A percentile compares a stretch with the other conserved stretches of the same genome.
Conservation (phyloP, 1,140 invertebrate species). For the Drosophila mayri region DNA sequence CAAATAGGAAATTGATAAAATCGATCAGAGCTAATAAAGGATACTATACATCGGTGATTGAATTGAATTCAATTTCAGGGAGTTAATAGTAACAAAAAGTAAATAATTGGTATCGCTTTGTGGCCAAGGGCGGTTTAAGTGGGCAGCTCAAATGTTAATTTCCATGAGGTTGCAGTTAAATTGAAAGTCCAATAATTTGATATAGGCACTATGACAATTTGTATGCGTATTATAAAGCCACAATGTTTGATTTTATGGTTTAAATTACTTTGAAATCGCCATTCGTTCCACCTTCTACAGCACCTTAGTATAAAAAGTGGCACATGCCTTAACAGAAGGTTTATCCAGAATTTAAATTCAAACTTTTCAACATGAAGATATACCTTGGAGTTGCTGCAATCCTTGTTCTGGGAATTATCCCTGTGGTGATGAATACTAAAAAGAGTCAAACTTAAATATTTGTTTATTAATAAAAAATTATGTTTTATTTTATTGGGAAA, state of each 20-base stretch:
- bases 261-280: background rate
- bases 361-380: background rate
- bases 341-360: background rate
- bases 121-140: slow-evolving; percentile 33
- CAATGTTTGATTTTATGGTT: background rate
- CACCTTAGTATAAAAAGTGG: background rate
- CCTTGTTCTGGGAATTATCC: background rate
- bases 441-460: background rate
- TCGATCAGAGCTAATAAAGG: slow-evolving; percentile 13
- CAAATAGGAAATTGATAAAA: slow-evolving; percentile 40
- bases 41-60: background rate
- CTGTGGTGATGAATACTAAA: too few species aligned
- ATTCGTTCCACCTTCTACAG: background rate
- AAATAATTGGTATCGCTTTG: slow-evolving; percentile 53
- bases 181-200: background rate
- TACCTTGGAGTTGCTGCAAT: background rate
- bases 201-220: background rate
- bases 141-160: slow-evolving; percentile 14
- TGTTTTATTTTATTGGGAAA: too few species aligned
- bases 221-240: background rate
- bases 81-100: slow-evolving; percentile 65
- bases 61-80: slow-evolving; percentile 50
- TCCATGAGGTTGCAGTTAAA: background rate
- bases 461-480: background rate
- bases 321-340: too few species aligned